These are phyloP conservation scores for Manis pentadactyla DNA, from an alignment of 2,797 vertebrate genomes.

Conservation along the genomic window DNA sequence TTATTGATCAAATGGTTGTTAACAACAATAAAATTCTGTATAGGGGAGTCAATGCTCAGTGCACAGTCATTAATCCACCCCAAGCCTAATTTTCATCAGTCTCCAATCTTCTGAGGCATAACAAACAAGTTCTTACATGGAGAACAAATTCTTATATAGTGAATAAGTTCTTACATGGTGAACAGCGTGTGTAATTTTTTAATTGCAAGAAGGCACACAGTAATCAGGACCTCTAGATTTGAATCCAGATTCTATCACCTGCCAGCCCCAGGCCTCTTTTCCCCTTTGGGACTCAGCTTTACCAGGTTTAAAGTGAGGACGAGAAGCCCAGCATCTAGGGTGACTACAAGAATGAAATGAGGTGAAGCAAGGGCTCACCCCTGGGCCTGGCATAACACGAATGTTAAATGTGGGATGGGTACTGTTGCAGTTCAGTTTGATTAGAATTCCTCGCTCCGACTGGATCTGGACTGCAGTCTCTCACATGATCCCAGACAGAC, in stretches of 20 bases:
- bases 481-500: not conserved
- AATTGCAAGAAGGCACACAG: not conserved
- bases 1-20: too few relatives aligned
- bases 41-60: too few relatives aligned
- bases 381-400: not conserved
- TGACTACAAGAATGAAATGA: not conserved
- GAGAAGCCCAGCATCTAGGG: not conserved
- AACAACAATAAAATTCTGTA: too few relatives aligned
- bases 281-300: not conserved
- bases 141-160: too few relatives aligned
- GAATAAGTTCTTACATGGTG: too few relatives aligned
- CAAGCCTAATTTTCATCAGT: too few relatives aligned
- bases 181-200: not conserved
- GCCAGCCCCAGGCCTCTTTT: not conserved
- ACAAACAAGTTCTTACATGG: too few relatives aligned
- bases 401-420: accelerated
- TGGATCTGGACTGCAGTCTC: not conserved
- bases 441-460: not conserved
- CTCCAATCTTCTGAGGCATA: too few relatives aligned
- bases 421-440: not conserved
- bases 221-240: not conserved
- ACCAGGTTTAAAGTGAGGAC: not conserved
- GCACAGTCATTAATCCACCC: too few relatives aligned
- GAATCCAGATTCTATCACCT: not conserved
- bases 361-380: not conserved